A percentile compares a stretch with the other conserved stretches of the same genome.
phyloP scores from a whole-genome alignment of 2,113 vertebrate genomes.

The Edolisoma coerulescens region DNA sequence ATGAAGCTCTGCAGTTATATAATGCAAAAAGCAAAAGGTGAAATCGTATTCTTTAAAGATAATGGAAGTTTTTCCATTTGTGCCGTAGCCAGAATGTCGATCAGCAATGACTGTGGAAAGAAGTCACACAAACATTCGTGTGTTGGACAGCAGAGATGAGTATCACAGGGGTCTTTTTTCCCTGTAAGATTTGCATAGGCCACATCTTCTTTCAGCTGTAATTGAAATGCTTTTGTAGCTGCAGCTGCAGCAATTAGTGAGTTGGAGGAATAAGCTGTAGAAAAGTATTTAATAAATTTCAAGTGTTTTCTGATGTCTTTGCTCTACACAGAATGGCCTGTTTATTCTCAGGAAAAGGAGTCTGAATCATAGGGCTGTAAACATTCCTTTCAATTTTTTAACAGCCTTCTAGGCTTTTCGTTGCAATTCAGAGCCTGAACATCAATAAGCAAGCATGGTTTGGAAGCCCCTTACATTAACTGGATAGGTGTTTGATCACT shows the following conservation, averaged over 20 bases:
- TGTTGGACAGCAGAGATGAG: background rate
- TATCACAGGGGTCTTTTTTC: background rate
- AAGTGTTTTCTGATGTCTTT: conserved; percentile 32
- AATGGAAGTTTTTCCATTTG: background rate
- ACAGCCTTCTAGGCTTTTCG: background rate
- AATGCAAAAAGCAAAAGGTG: background rate
- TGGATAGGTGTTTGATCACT: background rate
- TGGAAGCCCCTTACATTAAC: background rate
- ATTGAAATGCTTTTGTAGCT: background rate
- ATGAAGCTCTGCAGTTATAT: background rate
- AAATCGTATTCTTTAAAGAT: background rate
- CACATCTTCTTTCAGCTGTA: background rate
- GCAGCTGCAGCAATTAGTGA: conserved; percentile 37
- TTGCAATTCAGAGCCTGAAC: background rate
- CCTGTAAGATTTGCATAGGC: background rate
- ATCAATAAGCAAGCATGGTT: background rate
- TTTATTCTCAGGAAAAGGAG: conserved; percentile 29
- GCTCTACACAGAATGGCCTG: background rate
- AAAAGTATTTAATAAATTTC: conserved; percentile 50
- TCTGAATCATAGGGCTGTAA: conserved; percentile 14
- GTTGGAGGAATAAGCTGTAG: background rate
- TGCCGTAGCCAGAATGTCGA: background rate
- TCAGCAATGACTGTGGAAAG: background rate
- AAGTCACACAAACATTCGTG: background rate
- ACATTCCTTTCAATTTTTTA: conserved; percentile 2